A percentile compares a stretch with the other conserved stretches of the same genome.
These are phyloP conservation scores for Byasa hedistus DNA, from an alignment of 2,888 invertebrate genomes.

Conservation along the genomic window DNA sequence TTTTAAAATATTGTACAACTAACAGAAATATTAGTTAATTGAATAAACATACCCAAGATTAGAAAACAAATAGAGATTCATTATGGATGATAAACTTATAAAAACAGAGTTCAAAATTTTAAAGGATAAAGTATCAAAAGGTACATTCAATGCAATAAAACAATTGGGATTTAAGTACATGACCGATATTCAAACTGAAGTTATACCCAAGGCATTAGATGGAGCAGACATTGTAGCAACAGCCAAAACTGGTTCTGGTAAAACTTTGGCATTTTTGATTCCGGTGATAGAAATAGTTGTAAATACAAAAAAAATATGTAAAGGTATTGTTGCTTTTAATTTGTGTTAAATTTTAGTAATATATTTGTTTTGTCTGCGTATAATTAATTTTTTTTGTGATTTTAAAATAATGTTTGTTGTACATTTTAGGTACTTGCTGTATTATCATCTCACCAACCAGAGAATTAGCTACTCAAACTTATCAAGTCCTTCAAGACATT, in stretches of 20 bases:
- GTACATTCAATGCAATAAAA: conserved; percentile 86
- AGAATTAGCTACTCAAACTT: conserved; percentile 97
- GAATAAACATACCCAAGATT: background rate
- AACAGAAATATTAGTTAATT: background rate
- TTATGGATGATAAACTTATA: conserved; percentile 44
- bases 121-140: conserved; percentile 83
- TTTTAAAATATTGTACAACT: background rate
- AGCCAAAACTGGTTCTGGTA: conserved; percentile 98
- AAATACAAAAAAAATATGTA: conserved; percentile 62
- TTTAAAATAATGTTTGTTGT: background rate
- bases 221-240: conserved; percentile 96
- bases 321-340: conserved; percentile 30
- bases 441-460: conserved; percentile 97
- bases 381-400: conserved; percentile 6
- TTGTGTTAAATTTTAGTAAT: background rate
- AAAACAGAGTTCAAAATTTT: conserved; percentile 74
- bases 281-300: conserved; percentile 94
- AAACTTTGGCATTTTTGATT: conserved; percentile 96
- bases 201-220: conserved; percentile 91
- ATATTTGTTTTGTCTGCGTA: conserved; percentile 18
- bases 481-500: conserved; percentile 93
- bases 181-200: conserved; percentile 95
- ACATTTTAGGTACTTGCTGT: conserved; percentile 85
- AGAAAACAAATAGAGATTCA: conserved; percentile 3
- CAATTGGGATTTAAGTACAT: conserved; percentile 94